Conservation (phyloP, 1,140 invertebrate genomes). For the Hycleus phaleratus region DNA sequence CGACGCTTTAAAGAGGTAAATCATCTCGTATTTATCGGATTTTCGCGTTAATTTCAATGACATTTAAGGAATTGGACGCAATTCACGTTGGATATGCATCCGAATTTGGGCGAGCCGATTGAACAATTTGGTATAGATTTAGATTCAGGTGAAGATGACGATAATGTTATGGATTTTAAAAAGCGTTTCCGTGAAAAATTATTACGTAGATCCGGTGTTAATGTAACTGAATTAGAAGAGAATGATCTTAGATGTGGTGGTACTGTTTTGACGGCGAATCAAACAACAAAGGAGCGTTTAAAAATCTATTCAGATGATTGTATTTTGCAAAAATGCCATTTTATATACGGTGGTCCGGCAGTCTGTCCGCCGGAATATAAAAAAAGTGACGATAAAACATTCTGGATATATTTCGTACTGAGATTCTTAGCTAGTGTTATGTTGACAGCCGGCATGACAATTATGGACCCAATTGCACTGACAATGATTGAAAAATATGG, state of each 20-base stretch:
- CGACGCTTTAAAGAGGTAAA: constrained; percentile 2
- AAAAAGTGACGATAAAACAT: constrained; percentile 62
- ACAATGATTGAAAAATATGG: constrained; percentile 72
- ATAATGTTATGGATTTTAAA: constrained; percentile 56
- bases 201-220: constrained; percentile 53
- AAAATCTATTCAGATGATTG: constrained; percentile 44
- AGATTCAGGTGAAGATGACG: constrained; percentile 56
- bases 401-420: constrained; percentile 70
- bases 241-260: constrained; percentile 64
- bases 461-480: constrained; percentile 75
- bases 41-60: not conserved
- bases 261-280: constrained; percentile 52
- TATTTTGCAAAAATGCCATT: constrained; percentile 64
- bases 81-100: constrained; percentile 55
- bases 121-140: constrained; percentile 65
- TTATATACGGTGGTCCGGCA: constrained; percentile 59
- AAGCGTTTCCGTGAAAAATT: constrained; percentile 57
- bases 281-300: constrained; percentile 44
- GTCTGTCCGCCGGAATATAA: constrained; percentile 67
- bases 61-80: constrained; percentile 3
- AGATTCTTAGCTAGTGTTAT: constrained; percentile 67
- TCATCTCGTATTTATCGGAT: not conserved
- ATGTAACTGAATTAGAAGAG: constrained; percentile 59
- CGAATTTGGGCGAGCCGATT: constrained; percentile 58
- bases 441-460: constrained; percentile 65